Evolutionary conservation across 2,797 vertebrate species (phyloP).

Genomic region (Parauchenoglanis ngamensis): DNA sequence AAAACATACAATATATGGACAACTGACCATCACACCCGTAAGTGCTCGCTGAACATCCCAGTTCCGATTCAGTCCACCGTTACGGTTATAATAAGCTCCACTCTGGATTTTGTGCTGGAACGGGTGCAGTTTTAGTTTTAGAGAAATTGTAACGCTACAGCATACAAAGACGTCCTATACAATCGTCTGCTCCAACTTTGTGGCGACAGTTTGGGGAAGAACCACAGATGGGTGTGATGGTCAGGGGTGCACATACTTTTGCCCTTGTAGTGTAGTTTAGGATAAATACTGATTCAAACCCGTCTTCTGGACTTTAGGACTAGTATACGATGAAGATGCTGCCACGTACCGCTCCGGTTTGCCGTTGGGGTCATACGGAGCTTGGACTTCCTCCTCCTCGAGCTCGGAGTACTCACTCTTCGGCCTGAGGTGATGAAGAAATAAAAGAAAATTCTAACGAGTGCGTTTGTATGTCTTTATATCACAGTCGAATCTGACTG

Average conservation of each 20-base stretch:
- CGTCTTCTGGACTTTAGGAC: neutral
- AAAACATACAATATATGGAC: neutral
- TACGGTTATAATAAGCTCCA: neutral
- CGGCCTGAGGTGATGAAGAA: constrained; percentile 76
- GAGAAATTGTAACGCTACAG: neutral
- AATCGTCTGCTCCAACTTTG: neutral
- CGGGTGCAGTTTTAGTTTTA: neutral
- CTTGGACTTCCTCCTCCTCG: constrained; percentile 92
- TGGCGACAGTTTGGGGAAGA: neutral
- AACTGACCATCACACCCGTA: neutral
- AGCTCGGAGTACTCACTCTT: constrained; percentile 99
- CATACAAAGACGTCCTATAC: neutral
- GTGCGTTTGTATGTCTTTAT: neutral
- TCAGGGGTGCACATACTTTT: neutral
- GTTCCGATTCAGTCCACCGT: neutral
- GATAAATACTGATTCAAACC: neutral
- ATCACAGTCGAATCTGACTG: neutral
- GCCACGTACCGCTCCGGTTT: constrained; percentile 89
- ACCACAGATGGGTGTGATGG: neutral
- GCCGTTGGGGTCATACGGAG: constrained; percentile 92
- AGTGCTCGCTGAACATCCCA: neutral
- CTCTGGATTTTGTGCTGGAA: neutral
- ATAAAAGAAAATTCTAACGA: constrained; percentile 8
- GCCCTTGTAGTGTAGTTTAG: neutral
- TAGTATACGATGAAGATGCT: neutral